Percentiles rank a stretch among this genome's conserved stretches.
Conservation (phyloP, 2,888 invertebrate genomes). For the Schizotus pectinicornis region DNA sequence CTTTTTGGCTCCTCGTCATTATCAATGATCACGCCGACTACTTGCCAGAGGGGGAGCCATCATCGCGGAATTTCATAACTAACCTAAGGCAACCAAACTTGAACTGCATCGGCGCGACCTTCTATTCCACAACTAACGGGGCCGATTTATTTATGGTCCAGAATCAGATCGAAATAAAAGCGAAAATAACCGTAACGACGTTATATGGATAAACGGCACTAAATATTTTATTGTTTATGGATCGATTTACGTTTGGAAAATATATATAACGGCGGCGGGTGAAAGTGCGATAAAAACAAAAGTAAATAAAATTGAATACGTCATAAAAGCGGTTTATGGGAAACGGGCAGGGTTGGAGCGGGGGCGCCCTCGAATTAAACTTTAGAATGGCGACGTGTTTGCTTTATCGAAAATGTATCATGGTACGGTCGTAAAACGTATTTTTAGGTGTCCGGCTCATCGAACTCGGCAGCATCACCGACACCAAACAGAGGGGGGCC, state of each 20-base stretch:
- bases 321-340: slow-evolving; percentile 36
- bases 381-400: no score
- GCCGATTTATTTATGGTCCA: no score
- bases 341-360: not conserved
- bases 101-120: no score
- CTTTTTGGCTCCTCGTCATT: no score
- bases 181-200: not conserved
- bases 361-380: no score
- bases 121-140: no score
- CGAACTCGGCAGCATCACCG: not conserved
- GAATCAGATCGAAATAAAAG: not conserved
- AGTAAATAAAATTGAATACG: slow-evolving; percentile 39
- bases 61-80: no score
- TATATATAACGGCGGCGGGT: slow-evolving; percentile 27
- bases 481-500: no score
- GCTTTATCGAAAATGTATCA: no score
- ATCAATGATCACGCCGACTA: no score
- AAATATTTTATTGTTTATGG: slow-evolving; percentile 37
- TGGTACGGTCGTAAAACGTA: slow-evolving; percentile 12
- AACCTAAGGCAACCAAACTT: no score
- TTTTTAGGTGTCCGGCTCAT: slow-evolving; percentile 10
- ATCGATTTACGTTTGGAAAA: slow-evolving; percentile 32
- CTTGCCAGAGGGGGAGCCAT: no score
- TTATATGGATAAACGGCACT: slow-evolving; percentile 24
- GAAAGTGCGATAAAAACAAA: slow-evolving; percentile 37